phyloP scores from a whole-genome alignment of 2,888 invertebrate species.

The Drosophila peninsularis region DNA sequence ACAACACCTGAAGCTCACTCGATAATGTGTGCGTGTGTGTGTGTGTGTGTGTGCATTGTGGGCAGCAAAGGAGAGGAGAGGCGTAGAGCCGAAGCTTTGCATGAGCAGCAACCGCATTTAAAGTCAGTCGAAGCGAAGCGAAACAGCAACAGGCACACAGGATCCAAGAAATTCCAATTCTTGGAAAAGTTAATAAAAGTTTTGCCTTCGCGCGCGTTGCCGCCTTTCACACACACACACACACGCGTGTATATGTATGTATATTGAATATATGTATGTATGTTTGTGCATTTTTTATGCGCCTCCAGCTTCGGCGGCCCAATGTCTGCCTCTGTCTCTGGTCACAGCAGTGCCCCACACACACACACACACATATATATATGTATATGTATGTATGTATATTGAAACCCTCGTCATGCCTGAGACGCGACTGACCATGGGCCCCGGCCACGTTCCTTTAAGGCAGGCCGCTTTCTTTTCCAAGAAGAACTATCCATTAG shows the following conservation, averaged over 20 bases:
- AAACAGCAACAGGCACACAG: conserved; percentile 69
- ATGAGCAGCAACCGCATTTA: conserved; percentile 64
- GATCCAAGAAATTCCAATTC: conserved; percentile 80
- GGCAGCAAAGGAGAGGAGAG: background rate
- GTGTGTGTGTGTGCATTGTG: conserved; percentile 13
- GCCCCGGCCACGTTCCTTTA: conserved; percentile 72
- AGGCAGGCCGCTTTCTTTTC: conserved; percentile 79
- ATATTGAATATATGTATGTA: background rate
- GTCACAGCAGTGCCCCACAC: conserved; percentile 12
- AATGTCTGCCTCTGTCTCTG: conserved; percentile 65
- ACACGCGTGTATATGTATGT: conserved; percentile 10
- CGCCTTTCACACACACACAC: conserved; percentile 60
- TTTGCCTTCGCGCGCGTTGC: conserved; percentile 71
- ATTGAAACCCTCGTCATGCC: conserved; percentile 24
- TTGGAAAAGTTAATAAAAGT: conserved; percentile 81
- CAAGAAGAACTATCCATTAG: conserved; percentile 79
- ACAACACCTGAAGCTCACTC: conserved; percentile 77
- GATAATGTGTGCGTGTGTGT: conserved; percentile 21
- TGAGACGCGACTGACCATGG: conserved; percentile 44
- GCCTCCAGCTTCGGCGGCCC: conserved; percentile 75
- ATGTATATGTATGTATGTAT: too few relatives aligned
- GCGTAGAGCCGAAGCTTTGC: conserved; percentile 46
- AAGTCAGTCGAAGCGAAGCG: conserved; percentile 78
- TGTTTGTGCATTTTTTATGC: conserved; percentile 67
- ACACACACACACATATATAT: background rate